These are phyloP conservation scores for Agrotis clavis DNA, from an alignment of 2,888 invertebrate species.

Conservation along the genomic window DNA sequence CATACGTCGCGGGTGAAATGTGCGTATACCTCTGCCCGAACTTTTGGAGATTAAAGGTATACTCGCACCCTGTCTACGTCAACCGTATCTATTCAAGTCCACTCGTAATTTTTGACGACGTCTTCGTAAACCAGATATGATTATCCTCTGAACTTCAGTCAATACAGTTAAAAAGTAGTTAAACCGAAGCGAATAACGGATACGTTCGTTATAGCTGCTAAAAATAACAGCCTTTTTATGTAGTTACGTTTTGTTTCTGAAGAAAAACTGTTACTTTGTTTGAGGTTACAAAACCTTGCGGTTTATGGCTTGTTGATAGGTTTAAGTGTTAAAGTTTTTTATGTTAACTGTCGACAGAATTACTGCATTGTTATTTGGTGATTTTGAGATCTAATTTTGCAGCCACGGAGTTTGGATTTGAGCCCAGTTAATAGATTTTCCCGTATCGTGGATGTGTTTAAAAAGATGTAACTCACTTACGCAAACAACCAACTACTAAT, in stretches of 20 bases:
- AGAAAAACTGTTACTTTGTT: constrained; percentile 9
- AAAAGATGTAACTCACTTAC: too few relatives aligned
- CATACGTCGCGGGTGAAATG: too few relatives aligned
- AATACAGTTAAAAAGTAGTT: constrained; percentile 39
- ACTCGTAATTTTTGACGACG: constrained; percentile 17
- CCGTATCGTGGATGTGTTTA: too few relatives aligned
- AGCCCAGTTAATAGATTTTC: too few relatives aligned
- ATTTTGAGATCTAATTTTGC: not conserved
- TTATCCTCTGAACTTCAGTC: constrained; percentile 27
- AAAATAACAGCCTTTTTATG: constrained; percentile 37
- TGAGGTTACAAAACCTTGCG: not conserved
- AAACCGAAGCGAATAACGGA: constrained; percentile 25
- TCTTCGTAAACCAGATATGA: constrained; percentile 26
- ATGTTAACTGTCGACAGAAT: not conserved
- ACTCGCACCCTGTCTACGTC: not conserved
- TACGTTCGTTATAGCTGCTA: constrained; percentile 14
- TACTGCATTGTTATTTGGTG: not conserved
- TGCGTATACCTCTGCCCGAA: too few relatives aligned
- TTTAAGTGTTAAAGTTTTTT: not conserved
- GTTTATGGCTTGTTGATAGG: constrained; percentile 12
- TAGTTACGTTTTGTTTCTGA: constrained; percentile 16
- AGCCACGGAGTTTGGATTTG: too few relatives aligned
- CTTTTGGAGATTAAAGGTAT: too few relatives aligned
- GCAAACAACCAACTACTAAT: too few relatives aligned
- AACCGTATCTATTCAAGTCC: constrained; percentile 6